These are phyloP conservation scores for Cylas formicarius DNA, from an alignment of 1,140 invertebrate genomes.

Conservation along the genomic window DNA sequence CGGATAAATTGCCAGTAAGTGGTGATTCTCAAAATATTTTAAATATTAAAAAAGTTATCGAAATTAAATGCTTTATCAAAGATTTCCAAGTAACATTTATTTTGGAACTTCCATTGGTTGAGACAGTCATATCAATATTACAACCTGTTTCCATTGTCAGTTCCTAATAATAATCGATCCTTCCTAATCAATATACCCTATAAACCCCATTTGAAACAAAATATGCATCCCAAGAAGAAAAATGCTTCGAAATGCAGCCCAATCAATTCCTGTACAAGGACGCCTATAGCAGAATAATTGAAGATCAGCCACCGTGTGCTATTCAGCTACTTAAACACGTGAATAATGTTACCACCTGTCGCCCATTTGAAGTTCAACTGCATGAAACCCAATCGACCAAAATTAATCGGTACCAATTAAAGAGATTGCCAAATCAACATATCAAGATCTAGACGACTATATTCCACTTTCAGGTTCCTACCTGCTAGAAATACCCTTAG, in stretches of 20 bases:
- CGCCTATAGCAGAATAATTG: neutral
- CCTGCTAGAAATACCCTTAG: slow-evolving; percentile 3
- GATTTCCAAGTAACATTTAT: slow-evolving; percentile 10
- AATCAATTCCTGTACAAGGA: slow-evolving; percentile 5
- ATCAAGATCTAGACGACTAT: slow-evolving; percentile 2
- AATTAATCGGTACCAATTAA: slow-evolving; percentile 1
- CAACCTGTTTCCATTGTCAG: slow-evolving; percentile 5
- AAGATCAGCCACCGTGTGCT: slow-evolving; percentile 9
- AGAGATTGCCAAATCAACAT: neutral
- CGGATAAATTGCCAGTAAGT: slow-evolving; percentile 5
- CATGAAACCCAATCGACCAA: slow-evolving; percentile 1
- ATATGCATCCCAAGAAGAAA: slow-evolving; percentile 5
- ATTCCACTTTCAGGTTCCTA: slow-evolving; percentile 9
- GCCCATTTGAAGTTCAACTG: slow-evolving; percentile 7
- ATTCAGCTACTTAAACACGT: slow-evolving; percentile 5
- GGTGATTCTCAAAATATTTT: slow-evolving; percentile 4
- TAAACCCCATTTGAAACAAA: slow-evolving; percentile 8
- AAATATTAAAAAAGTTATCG: slow-evolving; percentile 7
- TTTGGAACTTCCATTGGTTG: slow-evolving; percentile 14
- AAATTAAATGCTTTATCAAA: slow-evolving; percentile 15
- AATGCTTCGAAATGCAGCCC: slow-evolving; percentile 4
- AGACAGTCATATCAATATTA: slow-evolving; percentile 12
- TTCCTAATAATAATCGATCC: slow-evolving; percentile 5
- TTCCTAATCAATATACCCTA: slow-evolving; percentile 10
- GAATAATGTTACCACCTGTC: slow-evolving; percentile 8